Conservation (phyloP, 2,797 vertebrate genomes). For the Lophotriccus pileatus region DNA sequence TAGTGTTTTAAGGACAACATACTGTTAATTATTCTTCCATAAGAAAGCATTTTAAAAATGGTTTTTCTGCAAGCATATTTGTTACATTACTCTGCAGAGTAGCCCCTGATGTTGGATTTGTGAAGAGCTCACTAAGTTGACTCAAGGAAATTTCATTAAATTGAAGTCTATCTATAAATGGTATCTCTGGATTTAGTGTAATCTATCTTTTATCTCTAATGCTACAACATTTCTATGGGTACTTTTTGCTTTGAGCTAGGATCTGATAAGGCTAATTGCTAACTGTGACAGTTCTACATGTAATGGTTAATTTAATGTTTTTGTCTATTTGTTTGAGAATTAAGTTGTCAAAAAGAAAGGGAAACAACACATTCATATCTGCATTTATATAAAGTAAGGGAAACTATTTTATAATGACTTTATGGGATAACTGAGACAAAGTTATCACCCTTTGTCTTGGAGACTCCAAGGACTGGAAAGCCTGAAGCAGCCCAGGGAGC, state of each 20-base stretch:
- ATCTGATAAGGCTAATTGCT: not conserved
- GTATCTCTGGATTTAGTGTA: not conserved
- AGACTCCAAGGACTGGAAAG: not conserved
- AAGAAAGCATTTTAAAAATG: not conserved
- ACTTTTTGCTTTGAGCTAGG: not conserved
- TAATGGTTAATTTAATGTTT: not conserved
- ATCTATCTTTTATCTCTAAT: not conserved
- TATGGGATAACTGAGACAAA: not conserved
- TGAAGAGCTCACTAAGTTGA: not conserved
- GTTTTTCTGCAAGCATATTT: not conserved
- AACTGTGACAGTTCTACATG: not conserved
- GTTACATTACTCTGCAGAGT: not conserved
- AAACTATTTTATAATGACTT: not conserved
- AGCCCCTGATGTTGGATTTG: not conserved
- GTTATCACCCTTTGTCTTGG: not conserved
- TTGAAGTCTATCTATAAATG: not conserved
- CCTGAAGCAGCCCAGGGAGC: not conserved
- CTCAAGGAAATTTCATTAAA: not conserved
- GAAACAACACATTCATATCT: not conserved
- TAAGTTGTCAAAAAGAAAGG: not conserved
- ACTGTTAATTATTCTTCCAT: not conserved
- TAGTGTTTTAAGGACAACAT: not conserved
- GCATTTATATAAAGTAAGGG: not conserved
- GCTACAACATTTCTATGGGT: not conserved
- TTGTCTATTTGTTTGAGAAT: not conserved